Evolutionary conservation across 2,888 invertebrate genomes (phyloP).

Genomic region (Polyommatus icarus): DNA sequence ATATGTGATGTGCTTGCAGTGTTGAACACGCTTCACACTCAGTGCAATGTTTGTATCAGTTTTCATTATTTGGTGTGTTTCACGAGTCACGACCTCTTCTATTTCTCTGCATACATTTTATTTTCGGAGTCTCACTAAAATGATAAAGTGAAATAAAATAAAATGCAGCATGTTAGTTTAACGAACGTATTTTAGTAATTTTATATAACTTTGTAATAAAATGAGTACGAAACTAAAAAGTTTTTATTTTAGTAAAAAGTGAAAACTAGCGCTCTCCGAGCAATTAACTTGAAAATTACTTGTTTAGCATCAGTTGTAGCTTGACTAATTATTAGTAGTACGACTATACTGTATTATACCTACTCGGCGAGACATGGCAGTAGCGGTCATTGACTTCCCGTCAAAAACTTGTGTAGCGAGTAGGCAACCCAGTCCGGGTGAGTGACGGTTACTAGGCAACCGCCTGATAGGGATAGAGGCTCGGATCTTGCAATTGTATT

Average conservation of each 20-base stretch:
- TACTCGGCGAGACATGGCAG: too few species aligned
- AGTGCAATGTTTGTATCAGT: slow-evolving; percentile 13
- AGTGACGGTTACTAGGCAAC: too few species aligned
- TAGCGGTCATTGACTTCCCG: too few species aligned
- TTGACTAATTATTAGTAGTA: too few species aligned
- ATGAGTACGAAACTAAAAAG: background rate
- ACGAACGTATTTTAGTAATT: background rate
- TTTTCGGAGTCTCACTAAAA: background rate
- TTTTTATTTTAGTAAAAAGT: background rate
- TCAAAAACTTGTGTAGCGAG: too few species aligned
- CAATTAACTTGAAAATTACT: too few species aligned
- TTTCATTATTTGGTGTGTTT: slow-evolving; percentile 21
- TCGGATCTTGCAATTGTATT: too few species aligned
- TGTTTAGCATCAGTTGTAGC: too few species aligned
- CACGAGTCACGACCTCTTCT: background rate
- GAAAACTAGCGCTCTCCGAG: background rate
- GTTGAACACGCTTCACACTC: background rate
- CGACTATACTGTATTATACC: too few species aligned
- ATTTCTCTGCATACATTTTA: background rate
- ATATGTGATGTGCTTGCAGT: background rate
- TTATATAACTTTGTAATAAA: background rate
- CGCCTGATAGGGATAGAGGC: too few species aligned
- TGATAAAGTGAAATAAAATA: background rate
- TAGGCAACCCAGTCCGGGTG: too few species aligned
- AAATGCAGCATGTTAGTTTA: background rate